phyloP scores from a whole-genome alignment of 2,888 invertebrate species.

The Platycheirus albimanus region DNA sequence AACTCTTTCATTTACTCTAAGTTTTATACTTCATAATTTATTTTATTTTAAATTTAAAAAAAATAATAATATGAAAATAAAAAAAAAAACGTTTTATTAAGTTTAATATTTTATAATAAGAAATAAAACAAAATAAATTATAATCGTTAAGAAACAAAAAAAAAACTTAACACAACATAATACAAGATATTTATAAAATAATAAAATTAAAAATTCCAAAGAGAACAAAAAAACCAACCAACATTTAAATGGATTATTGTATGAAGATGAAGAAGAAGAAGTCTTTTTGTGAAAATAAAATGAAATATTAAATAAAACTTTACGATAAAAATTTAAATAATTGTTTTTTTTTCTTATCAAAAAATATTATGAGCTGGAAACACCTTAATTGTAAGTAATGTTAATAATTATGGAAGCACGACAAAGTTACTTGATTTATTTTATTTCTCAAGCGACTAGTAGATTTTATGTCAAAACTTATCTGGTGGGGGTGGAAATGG shows the following conservation, averaged over 20 bases:
- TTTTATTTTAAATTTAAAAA: slow-evolving; percentile 19
- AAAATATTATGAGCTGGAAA: too few species aligned
- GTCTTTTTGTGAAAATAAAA: slow-evolving; percentile 72
- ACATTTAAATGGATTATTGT: slow-evolving; percentile 45
- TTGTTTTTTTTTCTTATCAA: too few species aligned
- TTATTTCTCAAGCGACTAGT: too few species aligned
- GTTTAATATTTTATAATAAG: slow-evolving; percentile 70
- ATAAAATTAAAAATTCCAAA: slow-evolving; percentile 49
- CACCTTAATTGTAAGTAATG: too few species aligned
- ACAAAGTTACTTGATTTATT: too few species aligned
- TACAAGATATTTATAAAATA: slow-evolving; percentile 66
- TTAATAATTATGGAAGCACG: too few species aligned
- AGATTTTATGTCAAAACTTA: too few species aligned
- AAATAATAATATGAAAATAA: too few species aligned
- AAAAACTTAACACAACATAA: slow-evolving; percentile 34
- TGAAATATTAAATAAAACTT: slow-evolving; percentile 74
- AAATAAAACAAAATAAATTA: slow-evolving; percentile 35
- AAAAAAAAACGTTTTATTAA: slow-evolving; percentile 56
- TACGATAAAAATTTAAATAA: slow-evolving; percentile 69
- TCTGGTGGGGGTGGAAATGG: too few species aligned
- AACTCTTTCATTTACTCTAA: slow-evolving; percentile 60
- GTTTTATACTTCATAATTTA: slow-evolving; percentile 63
- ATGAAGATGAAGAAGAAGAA: slow-evolving; percentile 51
- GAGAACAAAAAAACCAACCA: slow-evolving; percentile 36
- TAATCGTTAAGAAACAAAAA: slow-evolving; percentile 34